A percentile compares a stretch with the other conserved stretches of the same genome.
Conservation (phyloP, 2,797 vertebrate genomes). For the Rhyacichthys aspro region DNA sequence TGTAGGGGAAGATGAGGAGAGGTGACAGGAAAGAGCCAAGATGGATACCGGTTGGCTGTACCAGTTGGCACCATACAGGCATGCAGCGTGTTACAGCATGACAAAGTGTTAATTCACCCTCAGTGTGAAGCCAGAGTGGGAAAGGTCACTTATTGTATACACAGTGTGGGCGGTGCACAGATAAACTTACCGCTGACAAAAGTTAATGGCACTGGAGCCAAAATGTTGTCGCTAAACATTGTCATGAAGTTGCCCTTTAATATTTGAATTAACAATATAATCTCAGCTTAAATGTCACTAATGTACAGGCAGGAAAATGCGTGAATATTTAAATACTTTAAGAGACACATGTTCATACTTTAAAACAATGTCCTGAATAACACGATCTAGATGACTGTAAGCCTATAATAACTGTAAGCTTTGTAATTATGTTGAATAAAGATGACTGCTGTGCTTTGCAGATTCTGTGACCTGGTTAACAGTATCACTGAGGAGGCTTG, state of each 20-base stretch:
- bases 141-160: conserved; percentile 51
- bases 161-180: conserved; percentile 49
- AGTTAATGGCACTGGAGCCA: conserved; percentile 5
- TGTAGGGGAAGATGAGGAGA: neutral
- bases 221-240: neutral
- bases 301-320: neutral
- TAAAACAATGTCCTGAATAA: no score
- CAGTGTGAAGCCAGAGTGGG: conserved; percentile 22
- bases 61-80: conserved; percentile 42
- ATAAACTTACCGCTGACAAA: conserved; percentile 46
- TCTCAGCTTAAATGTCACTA: neutral
- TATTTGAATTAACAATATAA: neutral
- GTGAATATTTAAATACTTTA: no score
- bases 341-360: no score
- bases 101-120: conserved; percentile 44
- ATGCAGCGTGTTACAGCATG: conserved; percentile 12
- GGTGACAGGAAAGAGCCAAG: neutral
- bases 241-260: neutral
- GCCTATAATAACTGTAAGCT: no score
- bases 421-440: no score
- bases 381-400: no score
- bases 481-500: conserved; percentile 92
- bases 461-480: conserved; percentile 97
- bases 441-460: conserved; percentile 46
- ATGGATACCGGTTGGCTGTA: neutral